Evolutionary conservation across 2,888 invertebrate genomes (phyloP).

Genomic region (Eupithecia centaureata): DNA sequence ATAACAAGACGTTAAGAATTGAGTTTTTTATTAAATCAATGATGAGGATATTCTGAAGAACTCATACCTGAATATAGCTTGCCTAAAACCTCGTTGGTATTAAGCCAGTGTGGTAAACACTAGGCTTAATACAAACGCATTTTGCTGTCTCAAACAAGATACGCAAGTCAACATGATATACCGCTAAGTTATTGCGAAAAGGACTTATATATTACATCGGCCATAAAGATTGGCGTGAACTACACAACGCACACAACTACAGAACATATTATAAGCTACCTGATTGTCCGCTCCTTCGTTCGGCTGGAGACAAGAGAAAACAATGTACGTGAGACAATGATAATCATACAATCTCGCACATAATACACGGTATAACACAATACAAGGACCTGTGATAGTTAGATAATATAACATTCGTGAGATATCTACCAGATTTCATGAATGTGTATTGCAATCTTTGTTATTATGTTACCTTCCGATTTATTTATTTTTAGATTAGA

Average conservation of each 20-base stretch:
- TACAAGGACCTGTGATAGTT: constrained; percentile 31
- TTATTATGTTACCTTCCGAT: background rate
- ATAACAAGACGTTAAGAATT: background rate
- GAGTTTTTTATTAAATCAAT: background rate
- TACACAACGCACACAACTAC: constrained; percentile 22
- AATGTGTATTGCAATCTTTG: background rate
- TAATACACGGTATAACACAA: constrained; percentile 14
- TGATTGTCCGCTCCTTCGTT: constrained; percentile 81
- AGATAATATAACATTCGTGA: constrained; percentile 19
- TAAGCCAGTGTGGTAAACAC: no score
- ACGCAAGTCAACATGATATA: background rate
- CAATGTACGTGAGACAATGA: constrained; percentile 53
- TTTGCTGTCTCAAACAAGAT: background rate
- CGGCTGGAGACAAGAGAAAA: constrained; percentile 78
- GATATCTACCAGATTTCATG: constrained; percentile 12
- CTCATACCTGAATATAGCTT: background rate
- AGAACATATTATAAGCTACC: constrained; percentile 57
- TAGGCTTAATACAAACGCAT: background rate
- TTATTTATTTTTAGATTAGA: no score
- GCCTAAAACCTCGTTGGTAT: no score
- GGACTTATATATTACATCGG: background rate
- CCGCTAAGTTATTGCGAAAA: no score
- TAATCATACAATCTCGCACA: constrained; percentile 41
- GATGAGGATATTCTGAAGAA: background rate
- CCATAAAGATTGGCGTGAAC: background rate